phyloP scores from a whole-genome alignment of 2,113 vertebrate genomes.

The Clinocottus analis region DNA sequence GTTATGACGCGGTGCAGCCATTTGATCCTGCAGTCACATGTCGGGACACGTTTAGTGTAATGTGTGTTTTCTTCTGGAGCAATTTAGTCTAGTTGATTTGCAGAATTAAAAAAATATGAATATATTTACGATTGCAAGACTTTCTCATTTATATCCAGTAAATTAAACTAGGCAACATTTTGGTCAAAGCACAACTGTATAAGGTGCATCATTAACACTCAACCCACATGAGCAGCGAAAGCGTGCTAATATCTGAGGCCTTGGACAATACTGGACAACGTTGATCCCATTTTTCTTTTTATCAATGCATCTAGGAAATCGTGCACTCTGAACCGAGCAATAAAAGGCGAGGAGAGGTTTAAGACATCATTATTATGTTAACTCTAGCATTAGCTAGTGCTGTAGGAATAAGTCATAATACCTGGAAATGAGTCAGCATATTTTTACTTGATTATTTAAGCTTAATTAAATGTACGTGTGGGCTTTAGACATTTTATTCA shows the following conservation, averaged over 20 bases:
- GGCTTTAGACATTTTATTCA: conserved; percentile 11
- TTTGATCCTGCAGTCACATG: conserved; percentile 38
- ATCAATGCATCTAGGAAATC: background rate
- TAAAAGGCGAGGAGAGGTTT: background rate
- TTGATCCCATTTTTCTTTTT: background rate
- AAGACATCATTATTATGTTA: no score
- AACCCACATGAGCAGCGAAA: background rate
- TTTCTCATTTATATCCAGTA: background rate
- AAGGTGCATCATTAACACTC: background rate
- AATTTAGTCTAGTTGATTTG: background rate
- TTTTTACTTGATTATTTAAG: background rate
- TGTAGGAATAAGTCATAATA: no score
- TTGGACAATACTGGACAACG: background rate
- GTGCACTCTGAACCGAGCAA: background rate
- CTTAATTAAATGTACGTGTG: background rate
- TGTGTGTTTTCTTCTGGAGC: background rate
- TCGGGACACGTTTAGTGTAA: conserved; percentile 22
- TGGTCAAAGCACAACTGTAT: background rate
- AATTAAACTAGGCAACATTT: background rate
- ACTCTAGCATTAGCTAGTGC: no score
- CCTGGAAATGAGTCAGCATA: no score
- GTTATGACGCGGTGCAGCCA: conserved; percentile 26
- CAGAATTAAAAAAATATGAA: background rate
- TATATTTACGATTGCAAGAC: background rate
- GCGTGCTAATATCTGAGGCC: background rate